Base-by-base conservation (phyloP, 2,888 invertebrate species). In the Iselma pallidipennis region DNA sequence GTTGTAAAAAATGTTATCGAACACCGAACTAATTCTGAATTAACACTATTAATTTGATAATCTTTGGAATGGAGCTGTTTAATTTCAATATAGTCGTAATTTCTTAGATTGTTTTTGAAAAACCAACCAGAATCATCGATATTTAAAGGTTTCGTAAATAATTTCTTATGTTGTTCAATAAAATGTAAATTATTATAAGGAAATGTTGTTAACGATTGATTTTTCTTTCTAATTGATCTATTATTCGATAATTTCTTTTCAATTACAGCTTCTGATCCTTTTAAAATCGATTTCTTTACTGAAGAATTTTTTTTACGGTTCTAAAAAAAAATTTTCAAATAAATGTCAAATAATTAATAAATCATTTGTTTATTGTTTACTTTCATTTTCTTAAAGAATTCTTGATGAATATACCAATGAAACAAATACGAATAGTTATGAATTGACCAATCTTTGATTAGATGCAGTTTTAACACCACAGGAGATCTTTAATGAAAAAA, bases 101-200 rank as follows among this genome's bases (percentile, higher is more conserved):
- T 77, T 52, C 82, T 72, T 53, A 82, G 70, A 16, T 74, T 75
- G 42, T 77, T 73, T 58, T 67, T 74, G 59, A 81, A 81, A 64
- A 74, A 75, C 2, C 72, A 65, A 42, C 80, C 79, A 0, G 78
- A 76, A 72, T 79, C 78, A n/a, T 80, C 80, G 25, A 50, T 49
- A 12, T 58, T 52, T 31, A n/a, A 59, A 4, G 71, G 66, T 58
- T 65, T 71, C 10, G 68, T 53, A 48, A 76, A 76, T 25, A 74
- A 45, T 28, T 66, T 67, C 57, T 65, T 72, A 58, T 76, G 72
- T 14, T 66, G 55, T 31, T 73, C 70, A 51, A 76, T 61, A 54
- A 72, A 73, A 21, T 64, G 55, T 48, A 64, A 42, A 54, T 57
- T 56, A 54, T 57, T 56, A 49, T 28, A 48, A 6, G 42, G 52